Base-by-base conservation (phyloP, 2,113 vertebrate species). In the Cyanoliseus patagonus region DNA sequence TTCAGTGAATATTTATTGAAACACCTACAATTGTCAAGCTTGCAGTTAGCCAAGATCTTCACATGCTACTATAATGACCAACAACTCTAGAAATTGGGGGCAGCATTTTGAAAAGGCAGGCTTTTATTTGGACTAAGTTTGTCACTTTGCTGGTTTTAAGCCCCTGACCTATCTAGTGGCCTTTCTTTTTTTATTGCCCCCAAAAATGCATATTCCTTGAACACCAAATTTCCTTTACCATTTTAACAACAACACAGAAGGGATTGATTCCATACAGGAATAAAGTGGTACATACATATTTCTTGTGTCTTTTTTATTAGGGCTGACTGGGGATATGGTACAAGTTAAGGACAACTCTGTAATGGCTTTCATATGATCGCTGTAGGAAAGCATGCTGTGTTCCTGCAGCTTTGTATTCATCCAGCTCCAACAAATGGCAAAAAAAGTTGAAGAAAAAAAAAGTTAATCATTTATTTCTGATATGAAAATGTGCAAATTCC, bases 321-420 rank as follows among this genome's bases (percentile, higher is more conserved):
- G 55, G 73, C 85, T 93, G 94, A 92, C 85, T 77, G 68, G 42
- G 80, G 88, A 39, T 92, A 85, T 92, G 92, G 90, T 83, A 79
- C 85, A 94, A 94, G 89, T 96, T 97, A 96, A 95, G 49, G 55
- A 88, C 76, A 92, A 3, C 80, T 39, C 31, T 18, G 47, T 96
- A 97, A 97, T 95, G 17, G 30, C 52, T 95, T 95, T 95, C 94
- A 90, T 62, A 95, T 96, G 94, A 92, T 37, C 67, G 74, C 44
- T 94, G 59, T 27, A 97, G 86, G 76, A 97, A 92, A 93, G 23
- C 93, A 93, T 80, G 79, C 35, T 4, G 0, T 80, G 80, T 64
- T 72, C 70, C 55, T 94, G 51, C 33, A 47, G 84, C 9, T 46
- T 74, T 77, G 63, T 89, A 92, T 97, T 97, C 94, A 97, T 96